A percentile compares a stretch with the other conserved stretches of the same genome.
Evolutionary conservation across 2,113 vertebrate species (phyloP).

Genomic region (Tetraodon nigroviridis): DNA sequence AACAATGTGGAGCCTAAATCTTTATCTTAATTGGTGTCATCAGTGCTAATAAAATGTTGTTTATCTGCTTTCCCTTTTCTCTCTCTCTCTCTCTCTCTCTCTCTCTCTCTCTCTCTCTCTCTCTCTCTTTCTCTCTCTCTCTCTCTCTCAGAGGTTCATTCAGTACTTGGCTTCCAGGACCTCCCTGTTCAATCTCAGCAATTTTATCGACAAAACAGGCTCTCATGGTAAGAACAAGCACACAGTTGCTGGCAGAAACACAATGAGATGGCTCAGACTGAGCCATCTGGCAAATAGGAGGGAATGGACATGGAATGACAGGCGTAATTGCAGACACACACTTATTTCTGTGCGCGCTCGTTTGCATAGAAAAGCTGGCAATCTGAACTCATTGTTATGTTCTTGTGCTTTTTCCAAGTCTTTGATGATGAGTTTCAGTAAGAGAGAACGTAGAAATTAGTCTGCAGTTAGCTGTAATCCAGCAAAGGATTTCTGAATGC

Average conservation of each 20-base stretch:
- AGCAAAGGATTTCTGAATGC: too few species aligned
- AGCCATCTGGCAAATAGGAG: constrained; percentile 14
- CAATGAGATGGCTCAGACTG: constrained; percentile 2
- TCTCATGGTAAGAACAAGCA: constrained; percentile 84
- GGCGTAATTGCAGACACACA: constrained; percentile 2
- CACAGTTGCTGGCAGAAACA: constrained; percentile 11
- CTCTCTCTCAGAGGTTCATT: constrained; percentile 89
- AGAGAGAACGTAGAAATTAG: too few species aligned
- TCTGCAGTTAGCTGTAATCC: too few species aligned
- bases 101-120: constrained; percentile 32
- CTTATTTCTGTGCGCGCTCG: not conserved
- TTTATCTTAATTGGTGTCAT: not conserved
- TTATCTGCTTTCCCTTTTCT: too few species aligned
- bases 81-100: constrained; percentile 1
- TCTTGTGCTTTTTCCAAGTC: too few species aligned
- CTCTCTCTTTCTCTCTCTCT: not conserved
- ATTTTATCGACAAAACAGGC: constrained; percentile 99
- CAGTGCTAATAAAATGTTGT: too few species aligned
- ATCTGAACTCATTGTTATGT: not conserved
- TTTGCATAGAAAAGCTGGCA: constrained; percentile 4
- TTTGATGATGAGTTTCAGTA: too few species aligned
- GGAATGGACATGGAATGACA: constrained; percentile 2
- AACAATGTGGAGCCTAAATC: not conserved
- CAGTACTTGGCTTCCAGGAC: constrained; percentile 99
- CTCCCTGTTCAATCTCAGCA: constrained; percentile 97